Evolutionary conservation across 2,888 invertebrate species (phyloP), one percentile per base, ranked within the genome.

Genomic region (Hydriomena furcata): DNA sequence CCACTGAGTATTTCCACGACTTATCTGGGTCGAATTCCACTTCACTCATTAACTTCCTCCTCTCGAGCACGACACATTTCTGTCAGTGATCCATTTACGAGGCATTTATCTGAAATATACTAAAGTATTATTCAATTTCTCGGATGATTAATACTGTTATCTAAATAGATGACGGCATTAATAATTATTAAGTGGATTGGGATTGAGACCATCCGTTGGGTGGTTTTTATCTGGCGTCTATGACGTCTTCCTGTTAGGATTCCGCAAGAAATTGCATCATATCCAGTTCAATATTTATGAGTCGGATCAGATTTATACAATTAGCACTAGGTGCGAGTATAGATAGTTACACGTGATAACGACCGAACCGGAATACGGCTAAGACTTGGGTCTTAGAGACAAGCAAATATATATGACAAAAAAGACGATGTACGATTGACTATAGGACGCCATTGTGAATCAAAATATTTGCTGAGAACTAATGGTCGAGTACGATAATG

Each of bases 51-150:
- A 71, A 66, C 77, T 80, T 78, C 76, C 79, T 70, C 63, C 71
- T 73, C 72, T 52, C 66, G 75, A 73, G 65, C 72, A 58, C 71
- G 74, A 66, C 76, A 76, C 69, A 75, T 71, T 66, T 79, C 66
- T 76, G 77, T 79, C 78, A 65, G 28, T 67, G 68, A 62, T 66
- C 73, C 66, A 79, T 73, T 76, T 73, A 65, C 69, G 59, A 61
- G 65, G 52, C 60, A 61, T 67, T 73, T 74, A 70, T 66, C 64
- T 66, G 60, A 69, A 73, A 70, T 42, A 66, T 63, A 65, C 65
- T 66, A 65, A 73, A 66, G 58, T 71, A 77, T 84, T 81, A 83
- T 76, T 79, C 73, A 82, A 80, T 79, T 81, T 76, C 65, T 64
- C 63, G 54, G 62, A 59, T 68, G 68, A 78, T 79, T 78, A 77